These are phyloP conservation scores for Psophia crepitans DNA, from an alignment of 2,113 vertebrate genomes.

Conservation along the genomic window DNA sequence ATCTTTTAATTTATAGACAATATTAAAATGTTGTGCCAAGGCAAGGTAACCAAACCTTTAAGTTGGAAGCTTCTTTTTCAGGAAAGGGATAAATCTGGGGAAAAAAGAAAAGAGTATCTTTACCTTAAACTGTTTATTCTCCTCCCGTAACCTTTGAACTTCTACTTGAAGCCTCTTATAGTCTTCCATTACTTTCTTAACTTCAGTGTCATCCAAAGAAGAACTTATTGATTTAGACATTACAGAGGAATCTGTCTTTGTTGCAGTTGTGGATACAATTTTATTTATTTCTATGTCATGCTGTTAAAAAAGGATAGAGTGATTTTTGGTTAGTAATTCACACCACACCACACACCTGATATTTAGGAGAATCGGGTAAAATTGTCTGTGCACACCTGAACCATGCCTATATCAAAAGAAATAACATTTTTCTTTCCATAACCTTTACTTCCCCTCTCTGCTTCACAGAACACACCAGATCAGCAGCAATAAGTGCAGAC, in stretches of 20 bases:
- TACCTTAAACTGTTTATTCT: constrained; percentile 96
- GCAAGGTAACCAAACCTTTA: background rate
- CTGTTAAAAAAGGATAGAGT: constrained; percentile 78
- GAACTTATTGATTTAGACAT: constrained; percentile 89
- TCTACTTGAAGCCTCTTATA: constrained; percentile 94
- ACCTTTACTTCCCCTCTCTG: background rate
- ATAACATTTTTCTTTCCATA: background rate
- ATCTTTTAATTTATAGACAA: background rate
- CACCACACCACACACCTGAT: constrained; percentile 26
- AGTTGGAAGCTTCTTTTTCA: background rate
- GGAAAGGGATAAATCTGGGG: background rate
- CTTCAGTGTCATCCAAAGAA: constrained; percentile 89
- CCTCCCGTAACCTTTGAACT: constrained; percentile 95
- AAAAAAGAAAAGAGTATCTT: background rate
- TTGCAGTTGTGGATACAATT: constrained; percentile 86
- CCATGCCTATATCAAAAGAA: constrained; percentile 6
- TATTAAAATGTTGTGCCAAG: background rate
- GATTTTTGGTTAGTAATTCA: constrained; percentile 34
- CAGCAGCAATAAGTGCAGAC: background rate
- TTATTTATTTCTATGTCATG: constrained; percentile 96
- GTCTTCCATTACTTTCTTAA: constrained; percentile 96
- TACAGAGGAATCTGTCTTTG: constrained; percentile 89
- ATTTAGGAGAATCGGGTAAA: background rate
- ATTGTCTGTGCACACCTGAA: constrained; percentile 26
- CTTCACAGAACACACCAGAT: background rate